A percentile compares a stretch with the other conserved stretches of the same genome.
phyloP scores from a whole-genome alignment of 2,797 vertebrate genomes.

The Chelon auratus region DNA sequence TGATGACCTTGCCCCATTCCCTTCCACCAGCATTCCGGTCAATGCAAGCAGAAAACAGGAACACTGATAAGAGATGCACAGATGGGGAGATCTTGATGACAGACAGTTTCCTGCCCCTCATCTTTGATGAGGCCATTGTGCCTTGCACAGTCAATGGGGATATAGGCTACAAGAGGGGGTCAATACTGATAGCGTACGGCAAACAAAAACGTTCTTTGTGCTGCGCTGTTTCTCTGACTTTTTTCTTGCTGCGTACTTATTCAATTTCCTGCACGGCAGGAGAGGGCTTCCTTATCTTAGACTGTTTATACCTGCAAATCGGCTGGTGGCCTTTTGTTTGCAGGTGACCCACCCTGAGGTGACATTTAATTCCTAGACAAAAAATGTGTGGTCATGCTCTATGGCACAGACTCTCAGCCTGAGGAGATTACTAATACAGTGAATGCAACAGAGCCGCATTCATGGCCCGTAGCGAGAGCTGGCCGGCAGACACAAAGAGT shows the following conservation, averaged over 20 bases:
- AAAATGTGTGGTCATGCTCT: slow-evolving; percentile 86
- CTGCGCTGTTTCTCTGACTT: slow-evolving; percentile 64
- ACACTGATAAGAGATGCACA: slow-evolving; percentile 74
- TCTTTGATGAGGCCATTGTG: slow-evolving; percentile 78
- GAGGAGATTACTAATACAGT: slow-evolving; percentile 88
- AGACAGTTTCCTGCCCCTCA: slow-evolving; percentile 79
- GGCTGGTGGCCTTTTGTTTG: slow-evolving; percentile 82
- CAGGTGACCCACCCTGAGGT: slow-evolving; percentile 85
- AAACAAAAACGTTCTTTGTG: slow-evolving; percentile 84
- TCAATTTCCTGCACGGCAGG: slow-evolving; percentile 82
- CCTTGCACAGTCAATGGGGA: slow-evolving; percentile 74
- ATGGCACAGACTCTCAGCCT: slow-evolving; percentile 83
- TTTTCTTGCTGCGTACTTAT: slow-evolving; percentile 71
- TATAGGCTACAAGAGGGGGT: slow-evolving; percentile 78
- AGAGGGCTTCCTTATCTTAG: slow-evolving; percentile 79
- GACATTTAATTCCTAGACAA: slow-evolving; percentile 89
- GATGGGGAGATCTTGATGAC: slow-evolving; percentile 73
- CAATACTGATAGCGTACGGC: slow-evolving; percentile 75
- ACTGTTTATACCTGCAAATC: slow-evolving; percentile 84
- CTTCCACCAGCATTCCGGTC: slow-evolving; percentile 72
- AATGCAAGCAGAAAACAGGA: slow-evolving; percentile 74
- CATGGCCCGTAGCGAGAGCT: slow-evolving; percentile 59
- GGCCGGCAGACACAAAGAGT: slow-evolving; percentile 29
- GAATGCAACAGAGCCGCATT: slow-evolving; percentile 78
- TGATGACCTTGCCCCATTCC: slow-evolving; percentile 81